Evolutionary conservation across 2,113 vertebrate genomes (phyloP).

Genomic region (Pachyramphus minor): DNA sequence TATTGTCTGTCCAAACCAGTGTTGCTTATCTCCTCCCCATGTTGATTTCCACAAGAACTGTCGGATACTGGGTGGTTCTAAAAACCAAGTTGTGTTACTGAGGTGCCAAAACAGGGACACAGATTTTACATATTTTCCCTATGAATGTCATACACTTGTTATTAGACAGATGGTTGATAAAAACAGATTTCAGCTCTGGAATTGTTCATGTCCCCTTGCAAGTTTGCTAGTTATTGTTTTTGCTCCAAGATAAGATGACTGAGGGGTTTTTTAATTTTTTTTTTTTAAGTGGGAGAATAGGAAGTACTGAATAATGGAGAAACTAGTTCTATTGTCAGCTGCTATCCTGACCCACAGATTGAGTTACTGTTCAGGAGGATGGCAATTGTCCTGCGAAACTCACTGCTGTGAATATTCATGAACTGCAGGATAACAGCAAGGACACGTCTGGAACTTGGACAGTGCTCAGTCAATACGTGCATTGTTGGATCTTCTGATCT

Average conservation of each 20-base stretch:
- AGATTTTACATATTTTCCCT: background rate
- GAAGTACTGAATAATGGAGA: background rate
- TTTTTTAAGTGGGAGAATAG: background rate
- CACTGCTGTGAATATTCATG: background rate
- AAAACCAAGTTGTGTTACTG: background rate
- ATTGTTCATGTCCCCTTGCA: background rate
- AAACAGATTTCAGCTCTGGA: background rate
- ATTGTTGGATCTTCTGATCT: background rate
- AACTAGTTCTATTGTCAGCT: background rate
- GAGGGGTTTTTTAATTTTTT: background rate
- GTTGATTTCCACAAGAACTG: background rate
- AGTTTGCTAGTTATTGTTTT: background rate
- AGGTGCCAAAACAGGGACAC: background rate
- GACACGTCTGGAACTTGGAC: background rate
- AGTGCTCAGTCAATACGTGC: background rate
- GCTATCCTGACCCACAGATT: background rate
- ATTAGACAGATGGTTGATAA: background rate
- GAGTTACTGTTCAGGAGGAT: background rate
- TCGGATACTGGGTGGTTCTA: background rate
- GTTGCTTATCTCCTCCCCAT: background rate
- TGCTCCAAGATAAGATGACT: background rate
- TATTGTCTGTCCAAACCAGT: background rate
- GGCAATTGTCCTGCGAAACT: background rate
- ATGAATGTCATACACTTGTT: background rate
- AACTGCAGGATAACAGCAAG: background rate